These are phyloP conservation scores for Nasonia vitripennis DNA, from an alignment of 1,140 invertebrate species.

Conservation along the genomic window DNA sequence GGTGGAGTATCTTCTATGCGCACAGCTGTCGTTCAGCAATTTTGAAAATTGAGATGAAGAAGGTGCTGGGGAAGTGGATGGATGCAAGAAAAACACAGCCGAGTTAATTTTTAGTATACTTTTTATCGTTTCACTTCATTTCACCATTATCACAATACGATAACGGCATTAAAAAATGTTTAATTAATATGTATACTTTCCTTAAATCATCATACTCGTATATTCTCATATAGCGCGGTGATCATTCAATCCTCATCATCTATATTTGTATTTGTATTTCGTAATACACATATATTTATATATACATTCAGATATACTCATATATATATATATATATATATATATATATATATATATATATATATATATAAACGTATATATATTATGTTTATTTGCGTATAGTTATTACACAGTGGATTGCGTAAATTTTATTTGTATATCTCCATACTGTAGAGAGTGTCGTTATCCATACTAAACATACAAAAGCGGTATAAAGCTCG, in stretches of 20 bases:
- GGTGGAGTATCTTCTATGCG: no score
- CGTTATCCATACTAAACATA: conserved; percentile 73
- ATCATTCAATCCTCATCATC: conserved; percentile 60
- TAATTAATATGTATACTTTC: conserved; percentile 75
- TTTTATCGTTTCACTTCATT: conserved; percentile 67
- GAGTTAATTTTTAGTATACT: conserved; percentile 45
- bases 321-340: conserved; percentile 58
- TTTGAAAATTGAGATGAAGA: background rate
- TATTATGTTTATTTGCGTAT: conserved; percentile 66
- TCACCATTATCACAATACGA: conserved; percentile 71
- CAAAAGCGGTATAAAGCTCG: conserved; percentile 75
- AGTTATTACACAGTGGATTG: conserved; percentile 72
- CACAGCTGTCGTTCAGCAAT: background rate
- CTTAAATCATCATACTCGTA: conserved; percentile 75
- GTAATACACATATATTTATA: conserved; percentile 65
- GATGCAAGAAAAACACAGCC: background rate
- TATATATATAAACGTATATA: background rate
- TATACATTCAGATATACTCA: conserved; percentile 56
- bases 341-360: conserved; percentile 60
- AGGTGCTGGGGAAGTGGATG: background rate
- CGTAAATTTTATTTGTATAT: conserved; percentile 64
- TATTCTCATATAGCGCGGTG: conserved; percentile 71
- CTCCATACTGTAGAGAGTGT: conserved; percentile 64
- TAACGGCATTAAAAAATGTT: conserved; percentile 74
- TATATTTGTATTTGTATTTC: conserved; percentile 43